Evolutionary conservation across 1,140 invertebrate genomes (phyloP).

Genomic region (Conopomorpha cramerella): DNA sequence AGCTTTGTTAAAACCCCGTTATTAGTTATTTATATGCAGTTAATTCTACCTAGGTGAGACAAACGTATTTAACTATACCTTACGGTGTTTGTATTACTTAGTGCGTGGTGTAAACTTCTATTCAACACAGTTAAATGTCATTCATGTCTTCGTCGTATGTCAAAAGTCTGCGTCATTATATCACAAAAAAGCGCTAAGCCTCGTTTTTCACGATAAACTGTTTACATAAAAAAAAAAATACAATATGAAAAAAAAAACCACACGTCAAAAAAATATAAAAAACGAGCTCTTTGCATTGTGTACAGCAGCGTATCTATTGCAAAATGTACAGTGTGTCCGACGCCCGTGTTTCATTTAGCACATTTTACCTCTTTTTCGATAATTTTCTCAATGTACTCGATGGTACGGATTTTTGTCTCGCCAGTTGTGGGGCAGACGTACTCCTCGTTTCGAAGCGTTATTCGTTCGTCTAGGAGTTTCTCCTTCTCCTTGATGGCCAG

Average conservation of each 20-base stretch:
- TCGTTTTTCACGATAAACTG: conserved; percentile 30
- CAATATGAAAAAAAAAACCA: conserved; percentile 33
- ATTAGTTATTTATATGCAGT: no score
- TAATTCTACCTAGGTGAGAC: no score
- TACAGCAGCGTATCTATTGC: conserved; percentile 29
- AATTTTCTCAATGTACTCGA: conserved; percentile 92
- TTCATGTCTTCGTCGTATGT: no score
- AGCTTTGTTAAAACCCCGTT: no score
- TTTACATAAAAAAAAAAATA: conserved; percentile 17
- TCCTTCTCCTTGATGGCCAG: conserved; percentile 85
- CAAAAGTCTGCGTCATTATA: no score
- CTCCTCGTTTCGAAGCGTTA: conserved; percentile 84
- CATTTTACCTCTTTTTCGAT: conserved; percentile 97
- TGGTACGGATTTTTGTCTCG: conserved; percentile 81
- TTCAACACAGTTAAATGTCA: no score
- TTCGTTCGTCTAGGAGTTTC: conserved; percentile 86
- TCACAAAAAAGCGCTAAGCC: conserved; percentile 55
- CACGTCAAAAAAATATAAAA: conserved; percentile 42
- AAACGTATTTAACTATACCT: no score
- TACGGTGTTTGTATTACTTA: no score
- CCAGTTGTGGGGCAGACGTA: conserved; percentile 84
- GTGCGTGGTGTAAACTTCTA: no score
- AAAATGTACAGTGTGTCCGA: conserved; percentile 35
- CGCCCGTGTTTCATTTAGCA: no score
- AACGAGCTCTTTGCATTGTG: conserved; percentile 44